Percentiles rank a stretch among this genome's conserved stretches.
These are phyloP conservation scores for Monodelphis domestica DNA, from an alignment of 2,797 vertebrate species.

Conservation along the genomic window DNA sequence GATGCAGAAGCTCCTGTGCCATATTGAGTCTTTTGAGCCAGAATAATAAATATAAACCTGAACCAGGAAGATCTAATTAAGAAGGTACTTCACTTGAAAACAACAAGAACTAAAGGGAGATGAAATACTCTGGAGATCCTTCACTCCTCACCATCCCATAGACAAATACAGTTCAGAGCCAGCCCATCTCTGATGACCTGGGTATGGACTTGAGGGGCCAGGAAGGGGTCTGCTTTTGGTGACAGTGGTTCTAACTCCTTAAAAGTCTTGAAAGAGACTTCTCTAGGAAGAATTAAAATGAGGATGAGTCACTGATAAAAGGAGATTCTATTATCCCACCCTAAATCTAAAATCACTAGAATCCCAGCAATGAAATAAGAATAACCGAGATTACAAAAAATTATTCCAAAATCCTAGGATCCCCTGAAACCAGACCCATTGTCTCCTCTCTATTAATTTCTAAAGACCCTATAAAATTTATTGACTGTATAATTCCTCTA, in stretches of 20 bases:
- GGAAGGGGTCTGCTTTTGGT: neutral
- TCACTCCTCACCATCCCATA: neutral
- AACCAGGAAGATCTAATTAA: conserved; percentile 24
- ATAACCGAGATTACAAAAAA: conserved; percentile 47
- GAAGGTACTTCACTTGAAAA: neutral
- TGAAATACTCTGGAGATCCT: conserved; percentile 7
- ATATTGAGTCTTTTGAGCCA: neutral
- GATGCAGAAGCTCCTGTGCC: conserved; percentile 23
- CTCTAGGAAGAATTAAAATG: conserved; percentile 17
- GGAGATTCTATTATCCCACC: neutral
- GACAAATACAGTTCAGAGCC: neutral
- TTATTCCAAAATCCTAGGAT: neutral
- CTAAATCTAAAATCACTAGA: conserved; percentile 22
- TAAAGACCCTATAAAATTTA: neutral
- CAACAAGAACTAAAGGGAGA: neutral
- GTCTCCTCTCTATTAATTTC: neutral
- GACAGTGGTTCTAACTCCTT: neutral
- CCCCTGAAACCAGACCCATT: neutral
- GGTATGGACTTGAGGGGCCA: neutral
- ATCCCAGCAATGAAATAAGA: conserved; percentile 34
- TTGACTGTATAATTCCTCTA: neutral
- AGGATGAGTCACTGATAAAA: neutral
- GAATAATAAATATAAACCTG: neutral
- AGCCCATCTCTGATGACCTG: neutral
- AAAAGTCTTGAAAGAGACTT: neutral